Base-by-base conservation (phyloP, 2,797 vertebrate species). In the Pogonophryne albipinna region DNA sequence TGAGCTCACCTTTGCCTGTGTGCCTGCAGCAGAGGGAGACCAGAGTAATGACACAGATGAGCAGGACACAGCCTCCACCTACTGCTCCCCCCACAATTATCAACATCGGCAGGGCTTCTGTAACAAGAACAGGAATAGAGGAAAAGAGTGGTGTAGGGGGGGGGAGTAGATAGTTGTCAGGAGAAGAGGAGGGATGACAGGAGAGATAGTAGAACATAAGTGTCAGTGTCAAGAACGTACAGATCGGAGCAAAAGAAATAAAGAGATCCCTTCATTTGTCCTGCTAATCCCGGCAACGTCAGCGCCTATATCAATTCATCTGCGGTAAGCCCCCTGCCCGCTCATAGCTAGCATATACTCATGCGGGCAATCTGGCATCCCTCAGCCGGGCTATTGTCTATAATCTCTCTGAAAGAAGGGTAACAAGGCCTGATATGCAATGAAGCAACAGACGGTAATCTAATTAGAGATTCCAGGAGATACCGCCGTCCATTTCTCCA, bases 11-110 rank as follows among this genome's bases (percentile, higher is more conserved):
- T 96, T 96, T 96, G 76, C 94, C 94, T 76, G 94, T 96, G 91
- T 92, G 95, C 81, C 96, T 95, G 91, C 96, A 97, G 92, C 96
- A 97, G 71, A 97, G 92, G 19, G 94, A 94, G 34, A 96, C 92
- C 75, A 96, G 92, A 5, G 93, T 94, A 78, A 97, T 93, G 80
- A 96, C 83, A 47, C 96, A 94, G 60, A 96, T 92, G 69, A 98
- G 94, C 80, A 97, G 92, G 45, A 96, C 93, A 53, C 94, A 94
- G 59, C 95, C 95, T 0, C 94, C 94, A 0, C 95, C 93, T 0
- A 96, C 94, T 0, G 94, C 91, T 61, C 93, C 95, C 0, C 96
- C 96, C 3, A 96, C 92, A 47, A 97, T 94, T 76, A 95, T 92
- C 74, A 97, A 69, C 75, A 96, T 91, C 1, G 96, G 96, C 74